Conservation (phyloP, 2,113 vertebrate genomes). For the Synodontis membranacea region DNA sequence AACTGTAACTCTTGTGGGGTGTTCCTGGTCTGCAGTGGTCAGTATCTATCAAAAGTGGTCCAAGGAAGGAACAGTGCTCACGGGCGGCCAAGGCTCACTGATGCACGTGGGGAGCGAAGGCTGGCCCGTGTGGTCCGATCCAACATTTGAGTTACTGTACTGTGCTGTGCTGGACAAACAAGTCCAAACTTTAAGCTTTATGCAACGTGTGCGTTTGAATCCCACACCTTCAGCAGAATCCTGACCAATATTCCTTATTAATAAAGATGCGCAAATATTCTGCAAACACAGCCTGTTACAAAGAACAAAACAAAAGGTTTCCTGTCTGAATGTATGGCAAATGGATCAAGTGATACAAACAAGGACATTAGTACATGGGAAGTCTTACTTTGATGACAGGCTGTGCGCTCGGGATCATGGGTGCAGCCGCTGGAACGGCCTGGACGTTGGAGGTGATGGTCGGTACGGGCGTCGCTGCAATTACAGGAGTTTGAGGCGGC, state of each 20-base stretch:
- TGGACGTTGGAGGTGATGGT: slow-evolving; percentile 82
- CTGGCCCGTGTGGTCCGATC: too few species aligned
- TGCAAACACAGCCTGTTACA: neutral
- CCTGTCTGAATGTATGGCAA: neutral
- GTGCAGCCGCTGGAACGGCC: slow-evolving; percentile 58
- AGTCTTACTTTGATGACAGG: slow-evolving; percentile 91
- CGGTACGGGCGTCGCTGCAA: slow-evolving; percentile 88
- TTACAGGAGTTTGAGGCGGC: slow-evolving; percentile 88
- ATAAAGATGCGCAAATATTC: neutral
- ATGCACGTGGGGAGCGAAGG: too few species aligned
- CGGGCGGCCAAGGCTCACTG: too few species aligned
- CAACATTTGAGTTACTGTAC: too few species aligned
- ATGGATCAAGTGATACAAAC: too few species aligned
- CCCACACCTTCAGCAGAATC: neutral
- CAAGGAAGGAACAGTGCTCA: too few species aligned
- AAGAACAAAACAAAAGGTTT: neutral
- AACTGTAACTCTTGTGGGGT: too few species aligned
- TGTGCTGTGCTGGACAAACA: too few species aligned
- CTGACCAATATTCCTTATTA: neutral
- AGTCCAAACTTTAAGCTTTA: neutral
- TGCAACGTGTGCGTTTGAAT: too few species aligned
- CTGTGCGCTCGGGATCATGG: slow-evolving; percentile 86
- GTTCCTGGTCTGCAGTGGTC: too few species aligned
- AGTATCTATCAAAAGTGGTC: too few species aligned
- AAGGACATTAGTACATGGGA: too few species aligned